Base-by-base conservation (phyloP, 2,888 invertebrate genomes). In the Boloria euphrosyne region DNA sequence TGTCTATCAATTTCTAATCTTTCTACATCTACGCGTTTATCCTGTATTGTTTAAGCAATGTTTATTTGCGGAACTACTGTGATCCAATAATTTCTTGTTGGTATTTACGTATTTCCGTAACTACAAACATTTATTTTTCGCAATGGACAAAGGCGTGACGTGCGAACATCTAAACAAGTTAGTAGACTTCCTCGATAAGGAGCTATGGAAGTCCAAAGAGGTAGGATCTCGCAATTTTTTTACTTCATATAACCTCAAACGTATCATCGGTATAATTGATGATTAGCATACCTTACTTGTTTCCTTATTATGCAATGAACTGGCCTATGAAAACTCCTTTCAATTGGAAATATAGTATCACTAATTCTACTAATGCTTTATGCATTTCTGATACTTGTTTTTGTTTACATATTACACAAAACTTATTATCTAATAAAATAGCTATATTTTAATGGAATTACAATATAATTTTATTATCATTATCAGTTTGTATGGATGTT, bases 91-190 rank as follows among this genome's bases (percentile, higher is more conserved):
- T 83, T 74, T 83, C 75, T 73, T 77, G 76, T 82, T 82, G 76
- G 72, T 83, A 83, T 83, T 82, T 85, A 80, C 79, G 75, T 83
- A 79, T 77, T 74, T 74, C 71, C 71, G 74, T 69, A 66, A 67
- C 64, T 73, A 72, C 71, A 76, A 78, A 78, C 75, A 69, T 75
- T 76, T 81, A 74, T 75, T 80, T 74, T 73, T 73, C 76, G 79
- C 77, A 80, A 92, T 91, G 91, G 89, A 91, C 83, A 90, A 85
- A 84, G 87, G 86, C 76, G 84, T 86, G 77, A 91, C 90, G 65
- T 93, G 92, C 80, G 91, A 92, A 70, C 92, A 93, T 78, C 81
- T 92, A 57, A 90, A 91, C 76, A 90, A 88, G 72, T 78, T 92
- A 51, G 81, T 84, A 66, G 88, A 89, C 69, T 76, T 74, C 66